phyloP scores from a whole-genome alignment of 1,140 invertebrate genomes.

The Lucilia sericata region DNA sequence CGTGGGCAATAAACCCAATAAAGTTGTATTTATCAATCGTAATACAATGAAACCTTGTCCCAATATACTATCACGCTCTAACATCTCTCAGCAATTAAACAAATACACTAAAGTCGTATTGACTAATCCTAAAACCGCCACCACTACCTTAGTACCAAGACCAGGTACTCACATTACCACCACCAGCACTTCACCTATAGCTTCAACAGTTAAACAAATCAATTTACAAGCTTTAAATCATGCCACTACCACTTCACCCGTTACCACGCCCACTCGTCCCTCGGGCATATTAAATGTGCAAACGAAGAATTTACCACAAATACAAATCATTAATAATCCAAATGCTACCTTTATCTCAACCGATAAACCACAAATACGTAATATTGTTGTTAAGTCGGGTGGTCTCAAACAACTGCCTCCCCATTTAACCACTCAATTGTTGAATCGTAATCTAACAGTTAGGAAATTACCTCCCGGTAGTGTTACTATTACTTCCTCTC shows the following conservation, averaged over 20 bases:
- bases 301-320: conserved; percentile 43
- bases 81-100: conserved; percentile 39
- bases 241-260: background rate
- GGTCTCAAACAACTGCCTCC: conserved; percentile 48
- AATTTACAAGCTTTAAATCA: conserved; percentile 48
- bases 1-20: conserved; percentile 51
- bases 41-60: conserved; percentile 59
- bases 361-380: conserved; percentile 48
- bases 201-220: conserved; percentile 45
- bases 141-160: conserved; percentile 45
- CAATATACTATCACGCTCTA: conserved; percentile 48
- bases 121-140: conserved; percentile 49
- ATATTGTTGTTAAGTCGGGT: conserved; percentile 51
- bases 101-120: conserved; percentile 53
- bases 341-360: conserved; percentile 28
- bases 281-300: conserved; percentile 47
- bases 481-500: conserved; percentile 28
- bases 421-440: conserved; percentile 45
- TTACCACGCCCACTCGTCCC: conserved; percentile 34
- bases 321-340: conserved; percentile 46
- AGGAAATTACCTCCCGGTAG: conserved; percentile 44
- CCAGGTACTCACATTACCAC: conserved; percentile 38
- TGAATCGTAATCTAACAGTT: conserved; percentile 52
- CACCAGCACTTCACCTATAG: conserved; percentile 21
- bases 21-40: conserved; percentile 63